phyloP scores from a whole-genome alignment of 1,140 invertebrate species.

The Drosophila tristis region DNA sequence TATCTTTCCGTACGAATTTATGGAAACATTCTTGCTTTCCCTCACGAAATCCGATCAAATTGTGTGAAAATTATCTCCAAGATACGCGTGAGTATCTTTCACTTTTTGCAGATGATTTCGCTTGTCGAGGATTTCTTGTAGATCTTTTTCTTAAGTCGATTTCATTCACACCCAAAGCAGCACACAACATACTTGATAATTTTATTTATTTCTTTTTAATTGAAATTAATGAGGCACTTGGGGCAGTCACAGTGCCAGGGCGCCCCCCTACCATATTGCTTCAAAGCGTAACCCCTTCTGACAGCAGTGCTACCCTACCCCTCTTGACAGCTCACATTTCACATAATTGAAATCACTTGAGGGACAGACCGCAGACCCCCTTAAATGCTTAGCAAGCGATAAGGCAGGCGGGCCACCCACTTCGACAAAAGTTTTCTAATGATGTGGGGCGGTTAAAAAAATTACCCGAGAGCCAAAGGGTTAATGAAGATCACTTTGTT shows the following conservation, averaged over 20 bases:
- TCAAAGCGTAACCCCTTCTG: too few species aligned
- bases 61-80: constrained; percentile 18
- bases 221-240: constrained; percentile 76
- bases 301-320: background rate
- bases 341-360: constrained; percentile 70
- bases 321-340: constrained; percentile 48
- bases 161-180: constrained; percentile 14
- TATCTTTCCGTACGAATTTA: constrained; percentile 61
- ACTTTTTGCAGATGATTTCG: background rate
- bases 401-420: constrained; percentile 33
- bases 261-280: background rate
- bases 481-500: constrained; percentile 15
- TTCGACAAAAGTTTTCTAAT: constrained; percentile 12
- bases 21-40: constrained; percentile 68
- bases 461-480: constrained; percentile 1
- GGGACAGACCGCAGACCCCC: constrained; percentile 21
- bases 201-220: constrained; percentile 71
- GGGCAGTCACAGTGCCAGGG: constrained; percentile 26
- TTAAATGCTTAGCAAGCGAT: constrained; percentile 26
- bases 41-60: constrained; percentile 45
- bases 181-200: constrained; percentile 21
- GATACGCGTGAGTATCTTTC: background rate
- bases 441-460: background rate
- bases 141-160: constrained; percentile 10
- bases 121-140: background rate